Evolutionary conservation across 2,113 vertebrate genomes (phyloP).

Genomic region (Dromas ardeola): DNA sequence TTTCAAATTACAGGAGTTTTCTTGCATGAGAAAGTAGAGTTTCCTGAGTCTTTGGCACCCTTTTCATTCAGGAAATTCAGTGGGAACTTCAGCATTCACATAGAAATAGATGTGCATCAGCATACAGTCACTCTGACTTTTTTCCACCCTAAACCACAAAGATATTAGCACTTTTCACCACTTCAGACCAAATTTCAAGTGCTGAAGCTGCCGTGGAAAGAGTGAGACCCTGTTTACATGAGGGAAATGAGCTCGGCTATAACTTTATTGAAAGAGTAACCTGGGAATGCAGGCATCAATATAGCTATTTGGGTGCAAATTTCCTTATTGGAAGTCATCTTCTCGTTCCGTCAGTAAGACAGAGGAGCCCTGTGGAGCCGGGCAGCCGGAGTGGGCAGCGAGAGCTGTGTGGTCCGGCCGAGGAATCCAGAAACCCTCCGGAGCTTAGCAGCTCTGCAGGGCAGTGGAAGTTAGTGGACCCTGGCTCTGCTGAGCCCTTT

Average conservation of each 20-base stretch:
- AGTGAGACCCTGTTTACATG: background rate
- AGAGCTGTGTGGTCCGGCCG: background rate
- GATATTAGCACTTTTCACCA: conserved; percentile 4
- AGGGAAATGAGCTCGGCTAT: background rate
- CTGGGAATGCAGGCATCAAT: background rate
- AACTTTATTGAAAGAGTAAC: background rate
- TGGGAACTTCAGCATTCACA: background rate
- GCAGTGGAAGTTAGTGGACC: background rate
- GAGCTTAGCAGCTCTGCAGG: background rate
- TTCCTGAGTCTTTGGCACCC: background rate
- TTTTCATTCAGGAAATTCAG: background rate
- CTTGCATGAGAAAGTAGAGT: background rate
- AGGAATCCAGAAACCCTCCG: background rate
- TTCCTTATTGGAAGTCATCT: background rate
- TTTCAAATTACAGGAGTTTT: background rate
- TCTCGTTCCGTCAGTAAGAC: fast-evolving
- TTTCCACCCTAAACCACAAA: background rate
- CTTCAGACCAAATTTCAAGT: background rate
- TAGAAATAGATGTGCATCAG: background rate
- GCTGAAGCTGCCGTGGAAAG: background rate
- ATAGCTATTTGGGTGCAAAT: background rate
- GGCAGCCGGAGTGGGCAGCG: fast-evolving
- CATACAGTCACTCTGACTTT: background rate
- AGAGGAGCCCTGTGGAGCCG: background rate
- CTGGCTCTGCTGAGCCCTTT: background rate